These are phyloP conservation scores for Pseudopodoces humilis DNA, from an alignment of 2,113 vertebrate genomes.

Conservation along the genomic window DNA sequence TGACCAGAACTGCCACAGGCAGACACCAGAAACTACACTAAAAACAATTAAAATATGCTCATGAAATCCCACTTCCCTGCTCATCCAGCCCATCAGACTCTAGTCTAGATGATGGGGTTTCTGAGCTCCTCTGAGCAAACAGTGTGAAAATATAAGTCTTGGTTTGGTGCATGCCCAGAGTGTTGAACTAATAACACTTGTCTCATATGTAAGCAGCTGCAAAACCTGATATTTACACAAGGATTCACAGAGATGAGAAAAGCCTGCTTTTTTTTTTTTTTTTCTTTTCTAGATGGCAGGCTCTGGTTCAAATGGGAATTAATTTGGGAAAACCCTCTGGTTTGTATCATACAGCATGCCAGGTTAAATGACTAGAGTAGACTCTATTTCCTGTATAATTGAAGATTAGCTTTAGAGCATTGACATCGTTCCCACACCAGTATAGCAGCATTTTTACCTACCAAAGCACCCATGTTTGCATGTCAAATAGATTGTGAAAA, in stretches of 20 bases:
- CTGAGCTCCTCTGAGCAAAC: constrained; percentile 10
- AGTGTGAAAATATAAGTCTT: background rate
- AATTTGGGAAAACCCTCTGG: constrained; percentile 34
- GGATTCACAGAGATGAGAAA: constrained; percentile 48
- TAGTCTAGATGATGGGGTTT: background rate
- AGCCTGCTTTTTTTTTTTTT: background rate
- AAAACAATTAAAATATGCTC: background rate
- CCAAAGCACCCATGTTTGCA: background rate
- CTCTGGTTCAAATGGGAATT: constrained; percentile 18
- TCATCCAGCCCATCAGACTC: background rate
- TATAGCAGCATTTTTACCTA: background rate
- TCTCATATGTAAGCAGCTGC: constrained; percentile 50
- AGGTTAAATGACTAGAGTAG: background rate
- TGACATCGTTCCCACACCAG: background rate
- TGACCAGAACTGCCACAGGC: background rate
- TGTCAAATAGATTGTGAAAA: background rate
- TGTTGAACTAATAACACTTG: constrained; percentile 42
- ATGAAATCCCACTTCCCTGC: background rate
- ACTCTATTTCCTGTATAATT: background rate
- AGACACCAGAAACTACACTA: background rate
- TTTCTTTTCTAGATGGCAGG: background rate
- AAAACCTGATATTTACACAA: constrained; percentile 66
- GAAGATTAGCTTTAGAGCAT: background rate
- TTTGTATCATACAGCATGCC: background rate
- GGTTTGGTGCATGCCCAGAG: constrained; percentile 29